Evolutionary conservation across 2,888 invertebrate species (phyloP).

Genomic region (Thecocarcelia acutangulata): DNA sequence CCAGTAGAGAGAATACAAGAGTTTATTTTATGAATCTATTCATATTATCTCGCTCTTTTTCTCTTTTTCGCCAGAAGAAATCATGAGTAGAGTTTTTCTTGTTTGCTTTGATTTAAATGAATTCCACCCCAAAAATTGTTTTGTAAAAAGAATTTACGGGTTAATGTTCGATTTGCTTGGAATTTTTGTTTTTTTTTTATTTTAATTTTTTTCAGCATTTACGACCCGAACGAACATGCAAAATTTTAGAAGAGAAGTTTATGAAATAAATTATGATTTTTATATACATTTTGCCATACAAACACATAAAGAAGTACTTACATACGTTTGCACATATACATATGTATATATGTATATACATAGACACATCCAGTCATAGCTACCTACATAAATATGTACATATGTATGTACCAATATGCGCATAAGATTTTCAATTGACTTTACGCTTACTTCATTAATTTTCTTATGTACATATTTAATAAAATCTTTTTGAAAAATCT

Average conservation of each 20-base stretch:
- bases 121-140: conserved; percentile 60
- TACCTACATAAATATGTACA: too few relatives aligned
- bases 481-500: too few relatives aligned
- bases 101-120: conserved; percentile 52
- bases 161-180: conserved; percentile 67
- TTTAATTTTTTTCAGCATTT: conserved; percentile 16
- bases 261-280: conserved; percentile 48
- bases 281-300: background rate
- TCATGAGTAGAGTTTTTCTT: conserved; percentile 28
- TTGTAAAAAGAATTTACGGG: conserved; percentile 44
- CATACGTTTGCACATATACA: conserved; percentile 16
- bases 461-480: too few relatives aligned
- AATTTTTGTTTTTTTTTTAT: conserved; percentile 31
- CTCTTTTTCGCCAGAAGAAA: conserved; percentile 16
- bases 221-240: conserved; percentile 18
- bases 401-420: too few relatives aligned
- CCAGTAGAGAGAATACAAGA: conserved; percentile 4
- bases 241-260: conserved; percentile 39
- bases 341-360: conserved; percentile 21
- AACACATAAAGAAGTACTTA: background rate
- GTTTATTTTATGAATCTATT: background rate
- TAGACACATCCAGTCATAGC: too few relatives aligned
- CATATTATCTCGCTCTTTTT: background rate
- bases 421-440: too few relatives aligned
- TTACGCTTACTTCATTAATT: too few relatives aligned